Base-by-base conservation (phyloP, 1,140 invertebrate species). In the Ceratina japonica region DNA sequence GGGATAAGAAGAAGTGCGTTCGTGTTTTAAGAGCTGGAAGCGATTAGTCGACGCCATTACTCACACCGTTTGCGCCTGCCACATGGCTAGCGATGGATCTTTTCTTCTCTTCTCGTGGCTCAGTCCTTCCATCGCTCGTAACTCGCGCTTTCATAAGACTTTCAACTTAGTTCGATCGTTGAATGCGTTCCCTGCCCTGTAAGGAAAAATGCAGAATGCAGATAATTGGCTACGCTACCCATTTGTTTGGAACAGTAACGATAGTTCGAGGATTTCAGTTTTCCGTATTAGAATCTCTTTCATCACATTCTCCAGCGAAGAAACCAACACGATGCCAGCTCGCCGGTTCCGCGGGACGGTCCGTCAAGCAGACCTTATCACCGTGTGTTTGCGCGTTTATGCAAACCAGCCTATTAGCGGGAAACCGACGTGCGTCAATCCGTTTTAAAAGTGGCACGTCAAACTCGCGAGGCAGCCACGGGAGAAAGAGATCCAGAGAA, bases 1-100 rank as follows among this genome's bases (percentile, higher is more conserved):
- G 61, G 59, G 56, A 72, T 61, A 80, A 72, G 75, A 64, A 79
- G 75, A 64, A 79, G 77, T 79, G 82, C 75, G 86, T 88, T 89
- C 83, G 79, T 86, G 83, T 87, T 88, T 85, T 73, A 83, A 84
- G 84, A 78, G 84, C 87, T 88, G 82, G 82, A 83, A 89, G 86
- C 88, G 88, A 90, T 88, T 83, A 87, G 77, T 76, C 88, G 85
- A 87, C 85, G 85, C 87, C 89, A 90, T 89, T 90, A 88, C 88
- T 90, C 83, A 87, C 86, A 84, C 84, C 88, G 88, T 90, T 90
- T 87, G 86, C 87, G 89, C 82, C 88, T 90, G 88, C 89, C 89
- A 89, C 89, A 90, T 90, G 88, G 87, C 79, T 86, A 87, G 86
- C 87, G 86, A 87, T 81, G 80, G 79, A 76, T 88, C 87, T 84